phyloP scores from a whole-genome alignment of 1,140 invertebrate genomes.

The Lepidostoma basale region DNA sequence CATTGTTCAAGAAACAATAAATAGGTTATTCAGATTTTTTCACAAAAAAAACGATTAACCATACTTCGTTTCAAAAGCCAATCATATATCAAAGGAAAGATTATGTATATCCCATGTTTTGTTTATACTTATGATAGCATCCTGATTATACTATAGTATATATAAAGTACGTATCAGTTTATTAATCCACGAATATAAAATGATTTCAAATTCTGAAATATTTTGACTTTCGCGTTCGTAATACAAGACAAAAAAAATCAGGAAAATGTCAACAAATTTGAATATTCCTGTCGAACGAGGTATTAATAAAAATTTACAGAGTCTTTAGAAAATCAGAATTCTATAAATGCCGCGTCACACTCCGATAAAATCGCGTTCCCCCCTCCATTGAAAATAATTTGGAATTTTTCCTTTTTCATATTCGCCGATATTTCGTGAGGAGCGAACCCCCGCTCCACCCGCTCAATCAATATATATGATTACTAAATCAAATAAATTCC shows the following conservation, averaged over 20 bases:
- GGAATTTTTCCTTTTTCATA: constrained; percentile 5
- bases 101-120: too few relatives aligned
- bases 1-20: too few relatives aligned
- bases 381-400: constrained; percentile 24
- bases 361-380: constrained; percentile 19
- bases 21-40: too few relatives aligned
- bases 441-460: constrained; percentile 4
- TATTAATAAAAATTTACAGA: neutral
- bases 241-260: neutral
- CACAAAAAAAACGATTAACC: too few relatives aligned
- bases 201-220: too few relatives aligned
- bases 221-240: too few relatives aligned
- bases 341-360: constrained; percentile 9
- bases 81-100: too few relatives aligned
- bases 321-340: constrained; percentile 5
- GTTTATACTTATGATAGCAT: too few relatives aligned
- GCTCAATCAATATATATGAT: constrained; percentile 41
- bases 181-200: too few relatives aligned
- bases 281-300: neutral
- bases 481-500: constrained; percentile 40
- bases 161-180: too few relatives aligned
- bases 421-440: neutral
- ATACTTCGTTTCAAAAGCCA: too few relatives aligned
- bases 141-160: too few relatives aligned
- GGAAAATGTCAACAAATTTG: neutral